Conservation (phyloP, 1,140 invertebrate species). For the Drosophila baimaii region DNA sequence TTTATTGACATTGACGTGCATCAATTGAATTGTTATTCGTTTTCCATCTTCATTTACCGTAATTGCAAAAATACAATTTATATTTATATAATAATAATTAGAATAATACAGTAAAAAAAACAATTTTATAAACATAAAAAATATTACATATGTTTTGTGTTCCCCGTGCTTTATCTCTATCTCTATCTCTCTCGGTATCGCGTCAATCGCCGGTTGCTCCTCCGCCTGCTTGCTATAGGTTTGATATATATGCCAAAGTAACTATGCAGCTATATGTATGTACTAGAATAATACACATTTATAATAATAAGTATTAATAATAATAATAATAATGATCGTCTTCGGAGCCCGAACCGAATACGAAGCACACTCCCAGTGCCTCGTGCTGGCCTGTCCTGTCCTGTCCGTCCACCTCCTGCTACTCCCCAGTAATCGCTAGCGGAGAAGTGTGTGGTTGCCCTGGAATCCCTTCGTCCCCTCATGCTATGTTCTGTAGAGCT, state of each 20-base stretch:
- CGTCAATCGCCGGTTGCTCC: constrained; percentile 12
- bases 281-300: constrained; percentile 59
- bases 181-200: constrained; percentile 29
- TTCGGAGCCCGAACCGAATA: constrained; percentile 11
- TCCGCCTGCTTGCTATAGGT: constrained; percentile 13
- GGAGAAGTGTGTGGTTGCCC: too few species aligned
- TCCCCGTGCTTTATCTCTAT: constrained; percentile 34
- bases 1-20: constrained; percentile 78
- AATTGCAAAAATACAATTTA: constrained; percentile 79
- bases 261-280: constrained; percentile 38
- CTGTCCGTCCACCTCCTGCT: too few species aligned
- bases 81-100: constrained; percentile 67
- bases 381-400: not conserved
- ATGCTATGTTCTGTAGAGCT: too few species aligned
- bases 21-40: constrained; percentile 77
- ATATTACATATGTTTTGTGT: constrained; percentile 70
- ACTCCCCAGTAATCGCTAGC: too few species aligned
- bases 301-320: constrained; percentile 42
- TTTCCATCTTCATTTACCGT: constrained; percentile 53
- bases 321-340: constrained; percentile 38
- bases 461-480: too few species aligned
- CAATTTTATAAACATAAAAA: constrained; percentile 77
- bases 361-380: not conserved
- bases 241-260: constrained; percentile 46
- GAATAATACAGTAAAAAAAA: constrained; percentile 63